Base-by-base conservation (phyloP, 2,113 vertebrate species). In the Scophthalmus maximus region DNA sequence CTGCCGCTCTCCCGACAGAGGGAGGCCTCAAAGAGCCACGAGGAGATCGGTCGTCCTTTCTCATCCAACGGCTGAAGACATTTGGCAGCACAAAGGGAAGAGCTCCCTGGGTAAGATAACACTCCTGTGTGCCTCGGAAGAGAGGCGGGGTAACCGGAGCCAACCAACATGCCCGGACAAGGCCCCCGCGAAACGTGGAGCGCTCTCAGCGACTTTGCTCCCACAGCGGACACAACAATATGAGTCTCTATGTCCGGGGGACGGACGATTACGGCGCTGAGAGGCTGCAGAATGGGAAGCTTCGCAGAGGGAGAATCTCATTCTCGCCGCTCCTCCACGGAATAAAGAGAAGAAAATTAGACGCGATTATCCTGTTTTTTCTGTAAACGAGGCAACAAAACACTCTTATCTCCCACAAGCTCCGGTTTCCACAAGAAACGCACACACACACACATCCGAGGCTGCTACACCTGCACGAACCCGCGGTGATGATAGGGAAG, bases 221-320 rank as follows among this genome's bases (percentile, higher is more conserved):
- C 90, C 90, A 92, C 91, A 88, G 81, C 67, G 10, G 86, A 69
- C 60, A 80, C 66, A n/a, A 89, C 90, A 91, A 92, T 87, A 83
- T 85, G 73, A 57, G 78, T 61, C 86, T 92, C 76, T 89, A 73
- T 90, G 75, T 70, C 52, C 25, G 86, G n/a, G n/a, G n/a, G n/a
- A n/a, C n/a, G n/a, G n/a, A n/a, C n/a, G n/a, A n/a, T n/a, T n/a
- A n/a, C n/a, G n/a, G n/a, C n/a, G n/a, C n/a, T n/a, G n/a, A n/a
- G n/a, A n/a, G n/a, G n/a, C n/a, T 1, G 68, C 67, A 88, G 85
- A 89, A 90, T 76, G 12, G 82, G 73, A 83, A 22, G 79, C 67
- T 76, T 47, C 74, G 76, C 85, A 61, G 77, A 76, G 70, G 27
- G 68, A 67, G 77, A 73, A 59, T 53, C 60, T 75, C 79, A 81